phyloP scores from a whole-genome alignment of 2,113 vertebrate genomes.

The Cepphus grylle region DNA sequence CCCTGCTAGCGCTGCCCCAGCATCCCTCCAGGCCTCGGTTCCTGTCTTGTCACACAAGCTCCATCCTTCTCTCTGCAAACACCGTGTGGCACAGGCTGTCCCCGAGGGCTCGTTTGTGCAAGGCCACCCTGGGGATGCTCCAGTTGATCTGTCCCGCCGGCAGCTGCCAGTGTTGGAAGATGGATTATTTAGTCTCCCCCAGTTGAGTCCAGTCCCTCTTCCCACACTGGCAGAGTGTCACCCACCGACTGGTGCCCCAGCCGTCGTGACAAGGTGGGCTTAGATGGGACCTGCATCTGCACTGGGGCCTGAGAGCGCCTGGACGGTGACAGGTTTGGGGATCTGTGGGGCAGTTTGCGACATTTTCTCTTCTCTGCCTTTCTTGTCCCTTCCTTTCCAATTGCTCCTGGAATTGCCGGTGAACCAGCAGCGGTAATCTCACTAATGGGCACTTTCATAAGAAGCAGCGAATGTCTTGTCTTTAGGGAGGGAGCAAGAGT shows the following conservation, averaged over 20 bases:
- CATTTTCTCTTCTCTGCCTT: not conserved
- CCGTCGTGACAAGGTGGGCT: not conserved
- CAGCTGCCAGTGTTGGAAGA: not conserved
- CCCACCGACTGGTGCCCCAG: not conserved
- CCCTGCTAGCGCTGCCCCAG: not conserved
- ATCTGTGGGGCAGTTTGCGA: accelerated
- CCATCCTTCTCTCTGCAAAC: not conserved
- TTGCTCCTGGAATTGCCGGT: not conserved
- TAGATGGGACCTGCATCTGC: not conserved
- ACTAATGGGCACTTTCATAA: not conserved
- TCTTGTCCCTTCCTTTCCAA: not conserved
- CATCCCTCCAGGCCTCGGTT: not conserved
- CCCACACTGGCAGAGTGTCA: not conserved
- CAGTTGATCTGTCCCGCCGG: not conserved
- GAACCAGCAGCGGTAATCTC: not conserved
- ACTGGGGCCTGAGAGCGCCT: not conserved
- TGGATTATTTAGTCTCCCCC: not conserved
- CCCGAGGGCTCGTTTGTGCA: accelerated
- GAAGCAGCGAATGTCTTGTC: not conserved
- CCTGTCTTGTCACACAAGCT: not conserved
- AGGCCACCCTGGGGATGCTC: not conserved
- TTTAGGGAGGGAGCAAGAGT: not conserved
- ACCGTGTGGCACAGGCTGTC: not conserved
- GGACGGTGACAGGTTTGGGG: not conserved
- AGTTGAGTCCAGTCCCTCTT: not conserved